Evolutionary conservation across 2,888 invertebrate genomes (phyloP).

Genomic region (Morinoia aosen): DNA sequence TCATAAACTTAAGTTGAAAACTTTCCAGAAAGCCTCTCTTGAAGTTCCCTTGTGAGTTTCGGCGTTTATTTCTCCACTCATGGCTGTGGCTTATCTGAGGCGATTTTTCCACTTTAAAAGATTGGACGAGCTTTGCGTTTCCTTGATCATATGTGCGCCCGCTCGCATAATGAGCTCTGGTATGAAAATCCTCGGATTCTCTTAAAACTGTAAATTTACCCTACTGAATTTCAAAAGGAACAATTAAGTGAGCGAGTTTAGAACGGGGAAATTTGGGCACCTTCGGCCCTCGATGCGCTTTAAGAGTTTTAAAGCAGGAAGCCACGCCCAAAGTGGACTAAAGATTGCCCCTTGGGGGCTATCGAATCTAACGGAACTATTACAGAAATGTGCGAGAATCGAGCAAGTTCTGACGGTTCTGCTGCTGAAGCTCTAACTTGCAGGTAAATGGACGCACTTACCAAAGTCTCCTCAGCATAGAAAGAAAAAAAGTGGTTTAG

Average conservation of each 20-base stretch:
- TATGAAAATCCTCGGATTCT: neutral
- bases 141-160: neutral
- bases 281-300: neutral
- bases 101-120: neutral
- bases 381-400: neutral
- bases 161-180: neutral
- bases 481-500: neutral
- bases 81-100: neutral
- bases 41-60: neutral
- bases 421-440: neutral
- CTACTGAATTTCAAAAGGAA: neutral
- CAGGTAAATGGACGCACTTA: neutral
- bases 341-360: neutral
- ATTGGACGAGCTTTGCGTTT: neutral
- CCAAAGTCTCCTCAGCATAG: neutral
- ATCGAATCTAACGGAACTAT: conserved; percentile 15
- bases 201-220: neutral
- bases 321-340: neutral
- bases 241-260: neutral
- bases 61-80: neutral
- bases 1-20: neutral
- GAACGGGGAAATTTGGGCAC: neutral
- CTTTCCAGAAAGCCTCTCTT: neutral
- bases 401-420: conserved; percentile 1
- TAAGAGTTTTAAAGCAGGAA: neutral